Evolutionary conservation across 2,797 vertebrate genomes (phyloP).

Genomic region (Scarus forsteni): DNA sequence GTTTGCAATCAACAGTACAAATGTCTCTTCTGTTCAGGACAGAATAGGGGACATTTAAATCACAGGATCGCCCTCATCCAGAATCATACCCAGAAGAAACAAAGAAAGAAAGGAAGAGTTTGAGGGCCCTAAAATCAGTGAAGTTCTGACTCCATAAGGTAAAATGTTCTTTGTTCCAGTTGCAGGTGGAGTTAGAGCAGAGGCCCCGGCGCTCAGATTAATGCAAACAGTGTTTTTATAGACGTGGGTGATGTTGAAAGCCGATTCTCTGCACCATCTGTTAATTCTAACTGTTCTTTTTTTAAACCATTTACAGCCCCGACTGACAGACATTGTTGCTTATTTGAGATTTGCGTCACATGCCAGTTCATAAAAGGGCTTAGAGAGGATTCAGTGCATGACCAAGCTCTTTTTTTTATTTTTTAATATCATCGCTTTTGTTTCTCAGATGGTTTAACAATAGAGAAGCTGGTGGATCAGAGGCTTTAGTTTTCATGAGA

Average conservation of each 20-base stretch:
- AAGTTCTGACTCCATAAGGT: neutral
- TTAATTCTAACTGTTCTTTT: slow-evolving; percentile 34
- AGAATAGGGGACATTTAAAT: neutral
- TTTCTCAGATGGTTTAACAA: slow-evolving; percentile 25
- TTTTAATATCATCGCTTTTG: slow-evolving; percentile 30
- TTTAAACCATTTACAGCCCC: slow-evolving; percentile 39
- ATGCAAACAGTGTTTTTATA: slow-evolving; percentile 21
- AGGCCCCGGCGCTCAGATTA: neutral
- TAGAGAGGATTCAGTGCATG: slow-evolving; percentile 55
- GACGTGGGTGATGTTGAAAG: slow-evolving; percentile 15
- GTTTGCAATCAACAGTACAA: too few relatives aligned
- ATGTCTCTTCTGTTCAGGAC: too few relatives aligned
- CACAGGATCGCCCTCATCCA: neutral
- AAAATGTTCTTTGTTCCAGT: neutral
- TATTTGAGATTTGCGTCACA: slow-evolving; percentile 42
- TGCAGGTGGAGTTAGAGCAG: neutral
- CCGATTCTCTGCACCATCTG: slow-evolving; percentile 27
- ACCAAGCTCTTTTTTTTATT: slow-evolving; percentile 9
- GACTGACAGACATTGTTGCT: slow-evolving; percentile 34
- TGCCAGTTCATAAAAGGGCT: slow-evolving; percentile 48
- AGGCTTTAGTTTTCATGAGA: neutral
- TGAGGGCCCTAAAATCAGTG: neutral
- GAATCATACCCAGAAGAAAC: neutral
- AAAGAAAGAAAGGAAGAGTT: too few relatives aligned
- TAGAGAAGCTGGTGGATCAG: slow-evolving; percentile 22